Evolutionary conservation across 2,113 vertebrate species (phyloP), one percentile per base, ranked within the genome.

Genomic region (Sialia sialis): DNA sequence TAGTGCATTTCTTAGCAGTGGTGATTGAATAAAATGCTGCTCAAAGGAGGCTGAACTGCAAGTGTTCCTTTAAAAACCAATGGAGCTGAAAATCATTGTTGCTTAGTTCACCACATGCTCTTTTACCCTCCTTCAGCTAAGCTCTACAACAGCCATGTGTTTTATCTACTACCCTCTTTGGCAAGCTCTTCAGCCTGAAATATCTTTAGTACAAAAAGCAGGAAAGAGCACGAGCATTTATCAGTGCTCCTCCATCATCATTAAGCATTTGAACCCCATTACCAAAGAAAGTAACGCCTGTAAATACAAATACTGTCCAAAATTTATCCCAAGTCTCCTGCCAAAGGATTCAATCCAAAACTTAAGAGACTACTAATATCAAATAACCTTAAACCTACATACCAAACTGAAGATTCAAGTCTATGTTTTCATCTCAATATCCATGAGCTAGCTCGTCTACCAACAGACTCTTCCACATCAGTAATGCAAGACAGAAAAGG

Each of bases 81-180:
- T 91, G 92, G 95, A 97, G 97, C 93, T 94, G 96, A 98, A 97
- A 97, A 97, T 92, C 1, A 81, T 74, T 95, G 92, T 91, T 96
- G 87, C 93, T 96, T 69, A 94, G 77, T 94, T 96, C 67, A 94
- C 90, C 76, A 95, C 75, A 93, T 93, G 84, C 92, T 95, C 72
- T 96, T 96, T 95, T 91, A 93, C 74, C 78, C 95, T 91, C 74
- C 66, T 49, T 84, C 68, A 95, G 68, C 80, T 96, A 80, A 79
- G 80, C 73, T 86, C 58, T 88, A 44, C 78, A 73, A 84, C 83
- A 87, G 80, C 67, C 73, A 58, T 48, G 60, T 73, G 41, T 89
- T 96, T 92, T 80, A 79, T 41, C 80, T 81, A 44, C 39, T 30
- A 22, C 16, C 43, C 38, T 89, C 73, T 86, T 32, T 68, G 69